Evolutionary conservation across 2,797 vertebrate species (phyloP).

Genomic region (Ptychobarbus kaznakovi): DNA sequence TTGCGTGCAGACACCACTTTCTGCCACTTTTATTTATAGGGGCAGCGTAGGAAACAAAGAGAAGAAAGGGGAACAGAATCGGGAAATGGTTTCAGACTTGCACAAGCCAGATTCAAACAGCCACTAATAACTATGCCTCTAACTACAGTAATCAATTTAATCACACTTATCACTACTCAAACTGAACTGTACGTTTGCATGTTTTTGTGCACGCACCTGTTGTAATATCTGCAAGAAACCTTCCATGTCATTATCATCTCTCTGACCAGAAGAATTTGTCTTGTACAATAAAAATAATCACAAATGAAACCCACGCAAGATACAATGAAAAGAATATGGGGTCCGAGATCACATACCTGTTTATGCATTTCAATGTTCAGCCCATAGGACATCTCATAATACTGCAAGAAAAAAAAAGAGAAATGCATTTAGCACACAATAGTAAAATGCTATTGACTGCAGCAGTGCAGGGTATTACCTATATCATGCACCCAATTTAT

Average conservation of each 20-base stretch:
- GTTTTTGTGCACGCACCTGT: background rate
- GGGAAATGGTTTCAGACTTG: background rate
- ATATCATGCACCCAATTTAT: conserved; percentile 1
- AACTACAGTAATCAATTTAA: background rate
- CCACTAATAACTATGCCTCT: conserved; percentile 39
- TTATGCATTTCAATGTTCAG: conserved; percentile 99
- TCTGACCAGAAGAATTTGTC: background rate
- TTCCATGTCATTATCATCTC: background rate
- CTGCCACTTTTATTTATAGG: background rate
- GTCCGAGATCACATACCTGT: conserved; percentile 85
- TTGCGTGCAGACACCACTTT: conserved; percentile 70
- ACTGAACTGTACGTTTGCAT: background rate
- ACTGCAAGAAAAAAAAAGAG: conserved; percentile 74
- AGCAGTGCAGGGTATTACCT: background rate
- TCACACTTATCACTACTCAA: background rate
- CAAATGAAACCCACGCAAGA: conserved; percentile 10
- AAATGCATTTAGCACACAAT: conserved; percentile 39
- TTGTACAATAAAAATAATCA: conserved; percentile 42
- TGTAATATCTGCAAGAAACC: background rate
- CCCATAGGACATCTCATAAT: conserved; percentile 99
- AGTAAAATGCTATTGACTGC: background rate
- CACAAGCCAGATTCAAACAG: background rate
- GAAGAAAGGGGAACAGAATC: background rate
- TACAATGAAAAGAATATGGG: background rate
- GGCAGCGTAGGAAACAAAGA: background rate